Evolutionary conservation across 2,888 invertebrate species (phyloP).

Genomic region (Cheilosia scutellata): DNA sequence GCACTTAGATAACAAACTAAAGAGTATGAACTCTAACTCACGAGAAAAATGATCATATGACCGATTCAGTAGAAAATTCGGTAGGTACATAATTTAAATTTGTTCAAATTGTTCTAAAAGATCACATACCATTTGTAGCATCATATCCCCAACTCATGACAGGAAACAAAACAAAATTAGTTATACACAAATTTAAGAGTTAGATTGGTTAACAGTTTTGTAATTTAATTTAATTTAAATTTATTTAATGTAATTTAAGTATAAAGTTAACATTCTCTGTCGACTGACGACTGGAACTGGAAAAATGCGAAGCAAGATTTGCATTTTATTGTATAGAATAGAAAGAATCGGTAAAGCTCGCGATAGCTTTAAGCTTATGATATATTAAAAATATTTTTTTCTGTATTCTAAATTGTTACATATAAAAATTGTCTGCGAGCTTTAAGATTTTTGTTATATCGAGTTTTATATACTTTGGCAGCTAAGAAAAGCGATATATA

Average conservation of each 20-base stretch:
- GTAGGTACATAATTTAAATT: constrained; percentile 31
- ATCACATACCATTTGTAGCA: constrained; percentile 65
- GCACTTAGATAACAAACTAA: constrained; percentile 45
- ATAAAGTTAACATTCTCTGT: constrained; percentile 32
- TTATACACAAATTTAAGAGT: constrained; percentile 19
- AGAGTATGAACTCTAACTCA: constrained; percentile 18
- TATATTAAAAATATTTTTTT: constrained; percentile 33
- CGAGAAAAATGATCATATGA: constrained; percentile 63
- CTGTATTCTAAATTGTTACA: constrained; percentile 36
- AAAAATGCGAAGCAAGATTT: constrained; percentile 53
- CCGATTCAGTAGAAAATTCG: constrained; percentile 9
- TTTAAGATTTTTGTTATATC: constrained; percentile 46
- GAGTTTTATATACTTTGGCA: constrained; percentile 7
- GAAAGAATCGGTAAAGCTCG: constrained; percentile 48
- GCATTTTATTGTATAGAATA: constrained; percentile 58
- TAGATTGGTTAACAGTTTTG: constrained; percentile 14
- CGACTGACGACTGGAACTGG: constrained; percentile 67
- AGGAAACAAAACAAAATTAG: constrained; percentile 37
- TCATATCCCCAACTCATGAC: constrained; percentile 72
- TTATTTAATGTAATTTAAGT: constrained; percentile 22
- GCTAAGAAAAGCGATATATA: neutral
- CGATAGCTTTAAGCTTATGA: constrained; percentile 43
- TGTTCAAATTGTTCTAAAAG: constrained; percentile 18
- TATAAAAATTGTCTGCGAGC: constrained; percentile 48
- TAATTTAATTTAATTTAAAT: constrained; percentile 61